Evolutionary conservation across 2,888 invertebrate species (phyloP).

Genomic region (Cybosia mesomella): DNA sequence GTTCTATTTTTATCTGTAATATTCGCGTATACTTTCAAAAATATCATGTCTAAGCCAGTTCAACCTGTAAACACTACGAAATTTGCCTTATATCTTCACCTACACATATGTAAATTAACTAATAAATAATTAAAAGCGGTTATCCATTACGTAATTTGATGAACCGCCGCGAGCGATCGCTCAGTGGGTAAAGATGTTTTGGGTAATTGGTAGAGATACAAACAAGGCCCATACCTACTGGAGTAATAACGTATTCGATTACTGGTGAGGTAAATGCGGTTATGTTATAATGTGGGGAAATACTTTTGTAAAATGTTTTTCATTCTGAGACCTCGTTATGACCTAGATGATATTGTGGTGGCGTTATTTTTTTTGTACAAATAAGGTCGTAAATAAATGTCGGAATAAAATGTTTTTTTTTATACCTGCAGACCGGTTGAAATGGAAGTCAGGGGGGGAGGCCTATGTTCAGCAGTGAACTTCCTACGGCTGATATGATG

Average conservation of each 20-base stretch:
- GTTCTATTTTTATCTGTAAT: no score
- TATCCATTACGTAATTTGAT: conserved; percentile 63
- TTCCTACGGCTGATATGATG: no score
- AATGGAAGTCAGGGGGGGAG: no score
- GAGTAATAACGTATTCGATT: conserved; percentile 13
- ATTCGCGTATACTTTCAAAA: background rate
- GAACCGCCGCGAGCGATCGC: conserved; percentile 52
- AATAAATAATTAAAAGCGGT: conserved; percentile 53
- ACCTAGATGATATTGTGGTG: no score
- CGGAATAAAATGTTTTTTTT: no score
- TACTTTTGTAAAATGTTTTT: background rate
- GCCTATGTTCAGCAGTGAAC: no score
- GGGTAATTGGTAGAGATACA: conserved; percentile 47
- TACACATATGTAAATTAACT: conserved; percentile 47
- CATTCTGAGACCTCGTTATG: background rate
- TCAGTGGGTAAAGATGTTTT: conserved; percentile 53
- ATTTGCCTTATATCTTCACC: conserved; percentile 6
- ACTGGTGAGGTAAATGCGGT: conserved; percentile 15
- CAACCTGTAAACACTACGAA: conserved; percentile 11
- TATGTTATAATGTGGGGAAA: background rate
- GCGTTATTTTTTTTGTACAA: no score
- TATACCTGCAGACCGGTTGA: no score
- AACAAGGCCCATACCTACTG: conserved; percentile 29
- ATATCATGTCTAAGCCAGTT: background rate
- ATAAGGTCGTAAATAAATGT: no score